Conservation (phyloP, 1,140 invertebrate genomes). For the Drosophila nebulosa region DNA sequence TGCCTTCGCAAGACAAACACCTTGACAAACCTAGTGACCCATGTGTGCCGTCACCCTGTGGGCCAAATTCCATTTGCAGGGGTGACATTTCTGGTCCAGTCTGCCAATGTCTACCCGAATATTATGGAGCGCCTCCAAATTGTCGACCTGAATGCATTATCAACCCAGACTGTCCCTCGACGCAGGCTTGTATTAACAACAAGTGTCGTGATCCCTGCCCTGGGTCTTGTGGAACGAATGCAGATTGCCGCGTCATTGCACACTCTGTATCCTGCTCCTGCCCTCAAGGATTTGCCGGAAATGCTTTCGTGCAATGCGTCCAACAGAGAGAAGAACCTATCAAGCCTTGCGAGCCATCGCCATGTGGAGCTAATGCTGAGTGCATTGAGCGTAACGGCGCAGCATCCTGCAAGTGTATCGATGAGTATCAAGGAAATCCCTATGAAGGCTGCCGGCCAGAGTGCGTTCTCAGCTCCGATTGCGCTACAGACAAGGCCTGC, state of each 20-base stretch:
- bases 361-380: conserved; percentile 86
- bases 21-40: conserved; percentile 81
- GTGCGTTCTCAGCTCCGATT: conserved; percentile 89
- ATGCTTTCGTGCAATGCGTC: conserved; percentile 87
- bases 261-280: conserved; percentile 89
- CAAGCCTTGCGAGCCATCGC: conserved; percentile 86
- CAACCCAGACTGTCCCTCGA: conserved; percentile 87
- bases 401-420: conserved; percentile 86
- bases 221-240: conserved; percentile 88
- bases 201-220: conserved; percentile 87
- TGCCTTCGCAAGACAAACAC: conserved; percentile 58
- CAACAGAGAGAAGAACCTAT: conserved; percentile 82
- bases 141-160: conserved; percentile 88
- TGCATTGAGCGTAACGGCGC: conserved; percentile 86
- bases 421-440: conserved; percentile 87
- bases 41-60: conserved; percentile 87
- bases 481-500: conserved; percentile 86
- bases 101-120: conserved; percentile 86
- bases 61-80: conserved; percentile 86
- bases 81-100: conserved; percentile 84
- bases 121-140: conserved; percentile 87
- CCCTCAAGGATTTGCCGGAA: conserved; percentile 85
- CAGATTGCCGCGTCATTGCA: conserved; percentile 87
- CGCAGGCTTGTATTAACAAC: conserved; percentile 87
- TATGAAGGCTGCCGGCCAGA: conserved; percentile 88